Evolutionary conservation across 2,888 invertebrate genomes (phyloP).

Genomic region (Torymus aiolomorphi): DNA sequence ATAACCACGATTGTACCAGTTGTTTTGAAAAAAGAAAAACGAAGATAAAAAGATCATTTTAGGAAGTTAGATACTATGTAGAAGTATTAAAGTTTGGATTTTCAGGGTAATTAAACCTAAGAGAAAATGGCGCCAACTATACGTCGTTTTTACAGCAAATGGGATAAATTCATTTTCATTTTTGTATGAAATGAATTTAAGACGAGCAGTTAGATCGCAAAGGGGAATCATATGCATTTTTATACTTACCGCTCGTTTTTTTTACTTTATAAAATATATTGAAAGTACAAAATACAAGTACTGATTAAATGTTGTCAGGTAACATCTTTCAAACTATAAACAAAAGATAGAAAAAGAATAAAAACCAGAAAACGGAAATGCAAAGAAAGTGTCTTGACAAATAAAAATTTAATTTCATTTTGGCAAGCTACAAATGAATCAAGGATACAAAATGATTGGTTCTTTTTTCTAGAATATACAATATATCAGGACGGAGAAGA

Average conservation of each 20-base stretch:
- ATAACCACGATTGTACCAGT: conserved; percentile 1
- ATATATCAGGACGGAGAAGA: conserved; percentile 53
- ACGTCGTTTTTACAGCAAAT: conserved; percentile 9
- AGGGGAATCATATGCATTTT: conserved; percentile 24
- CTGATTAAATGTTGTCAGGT: background rate
- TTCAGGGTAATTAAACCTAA: conserved; percentile 15
- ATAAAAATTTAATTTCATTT: conserved; percentile 60
- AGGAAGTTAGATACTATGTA: conserved; percentile 8
- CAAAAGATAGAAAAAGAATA: conserved; percentile 21
- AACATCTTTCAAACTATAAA: conserved; percentile 9
- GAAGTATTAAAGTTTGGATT: conserved; percentile 6
- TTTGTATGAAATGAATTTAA: conserved; percentile 12
- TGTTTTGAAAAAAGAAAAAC: conserved; percentile 25
- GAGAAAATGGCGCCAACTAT: conserved; percentile 3
- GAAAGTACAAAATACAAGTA: conserved; percentile 15
- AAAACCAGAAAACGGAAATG: conserved; percentile 46
- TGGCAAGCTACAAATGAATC: conserved; percentile 58
- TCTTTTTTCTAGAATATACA: conserved; percentile 47
- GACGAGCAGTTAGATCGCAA: conserved; percentile 10
- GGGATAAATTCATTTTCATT: conserved; percentile 17
- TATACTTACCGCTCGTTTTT: conserved; percentile 48
- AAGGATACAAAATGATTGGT: conserved; percentile 53
- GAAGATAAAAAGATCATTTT: background rate
- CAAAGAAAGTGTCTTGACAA: conserved; percentile 53
- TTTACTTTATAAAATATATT: conserved; percentile 28